Base-by-base conservation (phyloP, 1,140 invertebrate species). In the Drosophila trapezifrons region DNA sequence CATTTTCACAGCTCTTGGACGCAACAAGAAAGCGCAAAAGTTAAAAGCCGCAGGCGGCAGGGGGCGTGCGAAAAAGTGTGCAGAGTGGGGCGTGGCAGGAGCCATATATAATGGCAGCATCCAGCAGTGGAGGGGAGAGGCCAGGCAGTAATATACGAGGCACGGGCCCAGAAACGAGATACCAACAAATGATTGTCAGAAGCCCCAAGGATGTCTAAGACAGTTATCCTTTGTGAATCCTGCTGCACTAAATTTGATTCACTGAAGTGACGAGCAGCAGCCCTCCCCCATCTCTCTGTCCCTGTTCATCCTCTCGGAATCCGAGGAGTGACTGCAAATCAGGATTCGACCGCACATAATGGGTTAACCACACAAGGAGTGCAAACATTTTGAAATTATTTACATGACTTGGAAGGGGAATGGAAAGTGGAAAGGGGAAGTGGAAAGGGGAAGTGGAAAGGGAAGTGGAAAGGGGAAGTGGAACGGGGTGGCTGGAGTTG, bases 1-100 rank as follows among this genome's bases (percentile, higher is more conserved):
- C 77, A 89, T 89, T 89, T 89, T 84, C 80, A 80, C 84, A 85
- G 85, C 66, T 84, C 70, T 78, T 76, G 74, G 72, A 87, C 76
- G 67, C 67, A 80, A 76, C 64, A 80, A 81, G 78, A 81, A 86
- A 86, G 76, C 79, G 83, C 83, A 67, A 87, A 85, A 83, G 83
- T 80, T 87, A 77, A 89, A 89, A 83, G 79, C 80, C 80, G 76
- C 63, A 77, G 75, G 58, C 57, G 37, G 40, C 18, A 2, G 55
- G 18, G n/a, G 37, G 47, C 25, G 37, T 38, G 65, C n/a, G 54
- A 43, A 22, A 15, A 37, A 47, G 22, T 20, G 70, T 40, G 66
- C 20, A 45, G 51, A 54, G 51, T 37, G 47, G 62, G 83, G 78
- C 74, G 81, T 81, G 59, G 38, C 40, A 64, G 40, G 37, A 58